Base-by-base conservation (phyloP, 2,113 vertebrate genomes). In the Martes martes region DNA sequence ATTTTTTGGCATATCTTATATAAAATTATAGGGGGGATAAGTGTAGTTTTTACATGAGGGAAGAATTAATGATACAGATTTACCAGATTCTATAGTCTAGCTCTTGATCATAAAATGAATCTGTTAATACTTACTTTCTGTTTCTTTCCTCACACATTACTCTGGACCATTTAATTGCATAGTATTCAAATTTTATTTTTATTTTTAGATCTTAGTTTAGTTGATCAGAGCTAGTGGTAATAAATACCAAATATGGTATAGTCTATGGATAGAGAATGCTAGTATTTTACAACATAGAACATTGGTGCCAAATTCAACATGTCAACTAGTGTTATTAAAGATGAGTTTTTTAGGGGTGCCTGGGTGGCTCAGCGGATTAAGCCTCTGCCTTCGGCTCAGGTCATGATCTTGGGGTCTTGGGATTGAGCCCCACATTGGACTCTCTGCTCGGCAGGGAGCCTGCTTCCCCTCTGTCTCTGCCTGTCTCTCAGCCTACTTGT, bases 191-290 rank as follows among this genome's bases (percentile, higher is more conserved):
- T 31, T 89, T 71, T 88, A 59, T 67, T 89, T 94, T 95, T 91
- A 91, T 59, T 92, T 96, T 92, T 94, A 96, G 71, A 61, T 91
- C 47, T 65, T 93, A 84, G 76, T 83, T 87, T 33, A 87, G 24
- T 65, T 82, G 61, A 89, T 57, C 28, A 73, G 9, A 93, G 24
- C 23, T 96, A 33, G n/a, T 69, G 57, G 24, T 92, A 31, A 89
- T 93, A 86, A 39, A 81, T 94, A 81, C 1, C 9, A 89, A 83
- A 14, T 76, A 47, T 92, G 50, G 4, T 55, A 23, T 47, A 89
- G 31, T 82, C 23, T 89, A 7, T 74, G 52, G 21, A 63, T 33
- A 80, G 74, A 80, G 85, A 85, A 50, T 94, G 57, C 63, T 84
- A 80, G 50, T 47, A 82, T 94, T 94, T 33, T 24, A 15, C 93